These are phyloP conservation scores for Polymixis flavicincta DNA, from an alignment of 2,888 invertebrate genomes.

Conservation along the genomic window DNA sequence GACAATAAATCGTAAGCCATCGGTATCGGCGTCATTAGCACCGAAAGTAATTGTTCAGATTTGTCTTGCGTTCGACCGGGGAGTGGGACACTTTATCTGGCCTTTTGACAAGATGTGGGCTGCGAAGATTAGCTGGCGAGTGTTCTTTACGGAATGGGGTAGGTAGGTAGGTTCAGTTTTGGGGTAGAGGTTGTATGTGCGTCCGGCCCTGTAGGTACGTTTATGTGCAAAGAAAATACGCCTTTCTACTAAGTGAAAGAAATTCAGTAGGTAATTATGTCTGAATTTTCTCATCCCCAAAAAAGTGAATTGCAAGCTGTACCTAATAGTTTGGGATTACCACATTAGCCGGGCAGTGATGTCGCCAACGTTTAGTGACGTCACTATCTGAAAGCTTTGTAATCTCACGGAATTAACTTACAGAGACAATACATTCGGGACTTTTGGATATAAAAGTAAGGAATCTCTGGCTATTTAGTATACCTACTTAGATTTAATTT, in stretches of 20 bases:
- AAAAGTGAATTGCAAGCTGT: background rate
- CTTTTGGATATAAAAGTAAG: background rate
- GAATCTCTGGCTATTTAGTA: background rate
- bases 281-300: background rate
- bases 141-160: conserved; percentile 42
- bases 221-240: too few relatives aligned
- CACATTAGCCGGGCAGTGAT: conserved; percentile 36
- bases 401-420: conserved; percentile 53
- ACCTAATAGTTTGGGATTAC: conserved; percentile 42
- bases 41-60: conserved; percentile 85
- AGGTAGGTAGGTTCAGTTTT: background rate
- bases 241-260: background rate
- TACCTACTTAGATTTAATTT: background rate
- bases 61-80: conserved; percentile 78
- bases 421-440: conserved; percentile 21
- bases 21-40: conserved; percentile 87
- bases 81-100: conserved; percentile 80
- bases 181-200: background rate
- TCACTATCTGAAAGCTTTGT: conserved; percentile 28
- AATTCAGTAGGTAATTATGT: background rate
- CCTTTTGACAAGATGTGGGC: conserved; percentile 79
- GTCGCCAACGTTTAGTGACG: conserved; percentile 17
- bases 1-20: conserved; percentile 85
- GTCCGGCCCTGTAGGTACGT: too few relatives aligned
- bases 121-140: conserved; percentile 62